Evolutionary conservation across 2,888 invertebrate genomes (phyloP).

Genomic region (Scelioninae gen. 2): DNA sequence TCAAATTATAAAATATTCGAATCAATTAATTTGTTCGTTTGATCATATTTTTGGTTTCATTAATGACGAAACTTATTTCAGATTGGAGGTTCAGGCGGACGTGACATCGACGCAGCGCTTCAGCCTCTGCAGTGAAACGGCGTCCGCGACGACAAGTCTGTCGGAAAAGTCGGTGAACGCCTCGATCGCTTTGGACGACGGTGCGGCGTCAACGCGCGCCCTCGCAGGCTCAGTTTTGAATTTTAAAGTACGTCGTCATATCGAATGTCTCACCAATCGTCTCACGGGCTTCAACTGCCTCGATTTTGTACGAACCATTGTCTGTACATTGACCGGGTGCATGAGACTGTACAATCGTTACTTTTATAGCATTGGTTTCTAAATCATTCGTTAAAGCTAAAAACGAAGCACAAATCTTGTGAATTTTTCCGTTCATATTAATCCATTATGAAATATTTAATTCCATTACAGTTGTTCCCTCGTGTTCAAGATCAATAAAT

Average conservation of each 20-base stretch:
- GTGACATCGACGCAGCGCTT: conserved; percentile 80
- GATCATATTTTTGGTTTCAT: too few species aligned
- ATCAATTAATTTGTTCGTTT: too few species aligned
- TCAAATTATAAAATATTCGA: too few species aligned
- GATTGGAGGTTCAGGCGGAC: conserved; percentile 86
- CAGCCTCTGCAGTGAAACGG: conserved; percentile 82
- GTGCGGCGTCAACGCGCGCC: conserved; percentile 84
- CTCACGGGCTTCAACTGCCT: conserved; percentile 9
- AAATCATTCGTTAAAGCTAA: conserved; percentile 1
- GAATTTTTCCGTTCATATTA: conserved; percentile 19
- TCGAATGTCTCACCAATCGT: conserved; percentile 18
- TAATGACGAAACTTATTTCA: conserved; percentile 63
- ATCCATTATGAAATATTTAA: conserved; percentile 8
- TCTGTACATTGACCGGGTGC: conserved; percentile 20
- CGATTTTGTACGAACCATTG: conserved; percentile 4
- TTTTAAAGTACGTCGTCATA: conserved; percentile 58
- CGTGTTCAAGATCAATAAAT: too few species aligned
- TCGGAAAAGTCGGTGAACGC: conserved; percentile 82
- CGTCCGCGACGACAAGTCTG: conserved; percentile 80
- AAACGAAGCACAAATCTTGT: neutral
- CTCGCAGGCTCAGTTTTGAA: conserved; percentile 86
- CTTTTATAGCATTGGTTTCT: conserved; percentile 8
- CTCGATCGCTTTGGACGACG: conserved; percentile 80
- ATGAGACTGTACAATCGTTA: conserved; percentile 28
- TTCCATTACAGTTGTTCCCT: too few species aligned